Percentiles rank a stretch among this genome's conserved stretches.
These are phyloP conservation scores for Lutraria rhynchaena DNA, from an alignment of 1,140 invertebrate species.

Conservation along the genomic window DNA sequence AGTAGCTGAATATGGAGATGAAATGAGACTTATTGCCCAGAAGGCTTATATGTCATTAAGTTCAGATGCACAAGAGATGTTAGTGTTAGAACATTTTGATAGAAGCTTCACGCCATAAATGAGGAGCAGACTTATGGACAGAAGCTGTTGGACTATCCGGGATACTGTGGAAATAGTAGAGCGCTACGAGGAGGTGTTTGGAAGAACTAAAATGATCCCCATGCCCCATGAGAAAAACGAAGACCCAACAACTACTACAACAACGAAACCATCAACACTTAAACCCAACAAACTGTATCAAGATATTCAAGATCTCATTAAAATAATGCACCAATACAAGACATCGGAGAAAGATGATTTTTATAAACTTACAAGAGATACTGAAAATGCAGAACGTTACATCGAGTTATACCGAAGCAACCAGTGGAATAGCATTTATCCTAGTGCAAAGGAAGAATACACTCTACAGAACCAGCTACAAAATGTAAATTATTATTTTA, in stretches of 20 bases:
- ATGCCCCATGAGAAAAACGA: too few relatives aligned
- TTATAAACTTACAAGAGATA: background rate
- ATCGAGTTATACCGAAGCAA: too few relatives aligned
- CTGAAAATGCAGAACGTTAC: too few relatives aligned
- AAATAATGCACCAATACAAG: background rate
- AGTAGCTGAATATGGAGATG: too few relatives aligned
- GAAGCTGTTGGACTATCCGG: background rate
- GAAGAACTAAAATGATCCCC: conserved; percentile 59
- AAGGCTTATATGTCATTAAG: too few relatives aligned
- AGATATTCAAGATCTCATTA: background rate
- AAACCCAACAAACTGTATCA: background rate
- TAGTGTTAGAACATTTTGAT: conserved; percentile 1
- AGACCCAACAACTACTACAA: too few relatives aligned
- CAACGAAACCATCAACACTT: too few relatives aligned
- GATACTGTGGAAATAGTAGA: conserved; percentile 5
- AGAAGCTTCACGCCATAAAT: background rate
- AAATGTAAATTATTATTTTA: background rate
- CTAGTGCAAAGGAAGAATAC: too few relatives aligned
- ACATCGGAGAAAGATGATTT: background rate
- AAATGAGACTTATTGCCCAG: too few relatives aligned
- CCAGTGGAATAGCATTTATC: too few relatives aligned
- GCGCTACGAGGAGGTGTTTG: background rate
- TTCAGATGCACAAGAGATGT: background rate
- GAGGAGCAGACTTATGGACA: conserved; percentile 12
- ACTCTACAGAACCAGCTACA: background rate